Evolutionary conservation across 2,797 vertebrate species (phyloP), one percentile per base, ranked within the genome.

Genomic region (Anguilla marmorata): DNA sequence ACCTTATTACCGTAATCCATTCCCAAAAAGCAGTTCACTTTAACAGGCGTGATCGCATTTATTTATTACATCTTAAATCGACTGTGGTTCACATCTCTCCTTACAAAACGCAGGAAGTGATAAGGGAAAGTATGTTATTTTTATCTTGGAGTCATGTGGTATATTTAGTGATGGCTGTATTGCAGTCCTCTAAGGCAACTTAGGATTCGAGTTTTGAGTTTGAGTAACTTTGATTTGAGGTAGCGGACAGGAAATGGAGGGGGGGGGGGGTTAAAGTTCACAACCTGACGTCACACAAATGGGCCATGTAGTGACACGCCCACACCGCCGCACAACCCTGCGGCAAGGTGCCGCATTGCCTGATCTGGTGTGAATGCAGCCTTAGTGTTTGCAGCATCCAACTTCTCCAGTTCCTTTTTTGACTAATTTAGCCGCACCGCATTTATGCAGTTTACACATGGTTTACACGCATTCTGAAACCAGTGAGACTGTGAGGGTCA

Each of bases 401-500:
- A 74, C 30, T 41, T 45, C 37, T 16, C 74, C 33, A 76, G 41
- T 76, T 76, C 33, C 74, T 76, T 11, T 5, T 24, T 37, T 72
- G 88, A 83, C 3, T 88, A n/a, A 89, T 27, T 60, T 79, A 14
- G 69, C 69, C 27, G 8, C 37, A 41, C 33, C 14, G 19, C 74
- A 37, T 16, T 19, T 12, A 19, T 37, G 7, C 50, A 52, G 7
- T 52, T 52, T 52, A 52, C 50, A 45, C 41, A 37, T 30, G 12
- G 69, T 54, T 54, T 21, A 58, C 74, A 76, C 74, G 37, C 30
- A 37, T 33, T 76, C 41, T 76, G 30, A 76, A 37, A 76, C 33
- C 19, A 33, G 37, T 76, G 12, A 41, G 6, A 76, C 33, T 76
- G 69, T 74, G 69, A 74, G 69, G 27, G 7, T 74, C 69, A 74